Conservation (phyloP, 2,888 invertebrate genomes). For the Melinopterus prodromus region DNA sequence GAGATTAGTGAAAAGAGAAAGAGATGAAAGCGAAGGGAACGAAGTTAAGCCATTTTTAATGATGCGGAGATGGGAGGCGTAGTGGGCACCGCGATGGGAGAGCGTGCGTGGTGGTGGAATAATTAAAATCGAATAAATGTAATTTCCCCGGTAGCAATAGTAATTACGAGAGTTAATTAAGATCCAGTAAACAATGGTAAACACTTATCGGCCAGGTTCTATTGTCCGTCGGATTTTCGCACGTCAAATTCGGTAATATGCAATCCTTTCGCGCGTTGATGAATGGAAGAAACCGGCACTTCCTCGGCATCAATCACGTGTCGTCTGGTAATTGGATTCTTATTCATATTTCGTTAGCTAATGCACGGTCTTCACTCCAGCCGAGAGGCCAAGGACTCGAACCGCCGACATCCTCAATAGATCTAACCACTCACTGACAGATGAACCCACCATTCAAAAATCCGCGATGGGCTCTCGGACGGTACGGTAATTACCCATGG, state of each 20-base stretch:
- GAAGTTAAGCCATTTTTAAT: too few relatives aligned
- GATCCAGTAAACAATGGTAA: not conserved
- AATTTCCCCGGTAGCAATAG: not conserved
- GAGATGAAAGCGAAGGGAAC: too few relatives aligned
- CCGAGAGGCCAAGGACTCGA: not conserved
- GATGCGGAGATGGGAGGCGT: too few relatives aligned
- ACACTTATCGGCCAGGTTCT: not conserved
- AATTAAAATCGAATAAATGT: slow-evolving; percentile 4
- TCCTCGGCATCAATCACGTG: not conserved
- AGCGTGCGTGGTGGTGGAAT: not conserved
- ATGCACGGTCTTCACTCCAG: not conserved
- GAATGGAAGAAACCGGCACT: not conserved
- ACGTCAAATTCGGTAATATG: slow-evolving; percentile 4
- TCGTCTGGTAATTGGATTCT: not conserved
- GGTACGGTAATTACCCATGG: not conserved
- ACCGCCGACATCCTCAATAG: not conserved
- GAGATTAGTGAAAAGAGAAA: too few relatives aligned
- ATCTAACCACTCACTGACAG: not conserved
- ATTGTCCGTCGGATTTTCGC: not conserved
- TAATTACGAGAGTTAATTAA: not conserved
- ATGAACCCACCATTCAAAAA: not conserved
- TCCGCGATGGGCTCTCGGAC: not conserved
- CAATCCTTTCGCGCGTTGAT: not conserved
- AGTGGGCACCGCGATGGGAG: too few relatives aligned
- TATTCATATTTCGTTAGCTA: slow-evolving; percentile 4